Conservation (phyloP, 2,113 vertebrate species). For the Antigone vipio region DNA sequence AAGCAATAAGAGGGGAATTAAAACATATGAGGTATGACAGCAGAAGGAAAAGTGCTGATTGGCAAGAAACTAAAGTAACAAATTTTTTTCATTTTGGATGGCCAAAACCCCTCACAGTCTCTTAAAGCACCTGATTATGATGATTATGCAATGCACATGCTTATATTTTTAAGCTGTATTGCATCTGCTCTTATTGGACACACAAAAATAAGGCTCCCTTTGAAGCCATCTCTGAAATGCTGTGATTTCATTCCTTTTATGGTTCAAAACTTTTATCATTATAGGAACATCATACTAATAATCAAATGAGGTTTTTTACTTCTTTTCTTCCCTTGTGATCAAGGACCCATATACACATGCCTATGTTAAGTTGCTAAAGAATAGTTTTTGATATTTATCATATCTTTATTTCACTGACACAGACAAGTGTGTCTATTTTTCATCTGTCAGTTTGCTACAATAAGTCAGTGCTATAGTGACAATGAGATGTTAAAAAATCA, state of each 20-base stretch:
- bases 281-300: neutral
- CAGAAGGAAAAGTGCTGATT: neutral
- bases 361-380: neutral
- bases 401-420: neutral
- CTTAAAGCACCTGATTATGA: neutral
- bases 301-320: neutral
- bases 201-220: neutral
- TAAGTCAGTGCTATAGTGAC: conserved; percentile 14
- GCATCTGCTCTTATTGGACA: neutral
- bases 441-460: neutral
- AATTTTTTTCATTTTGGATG: neutral
- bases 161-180: neutral
- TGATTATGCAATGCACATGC: neutral
- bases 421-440: conserved; percentile 17
- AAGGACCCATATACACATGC: neutral
- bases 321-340: neutral
- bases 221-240: neutral
- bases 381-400: neutral
- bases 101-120: neutral
- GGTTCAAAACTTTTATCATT: neutral
- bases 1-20: neutral
- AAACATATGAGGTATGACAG: neutral
- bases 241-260: neutral
- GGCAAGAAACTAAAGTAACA: neutral
- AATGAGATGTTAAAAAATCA: neutral